Percentiles rank a stretch among this genome's conserved stretches.
These are phyloP conservation scores for Drosophila infuscata DNA, from an alignment of 2,888 invertebrate species.

Conservation along the genomic window DNA sequence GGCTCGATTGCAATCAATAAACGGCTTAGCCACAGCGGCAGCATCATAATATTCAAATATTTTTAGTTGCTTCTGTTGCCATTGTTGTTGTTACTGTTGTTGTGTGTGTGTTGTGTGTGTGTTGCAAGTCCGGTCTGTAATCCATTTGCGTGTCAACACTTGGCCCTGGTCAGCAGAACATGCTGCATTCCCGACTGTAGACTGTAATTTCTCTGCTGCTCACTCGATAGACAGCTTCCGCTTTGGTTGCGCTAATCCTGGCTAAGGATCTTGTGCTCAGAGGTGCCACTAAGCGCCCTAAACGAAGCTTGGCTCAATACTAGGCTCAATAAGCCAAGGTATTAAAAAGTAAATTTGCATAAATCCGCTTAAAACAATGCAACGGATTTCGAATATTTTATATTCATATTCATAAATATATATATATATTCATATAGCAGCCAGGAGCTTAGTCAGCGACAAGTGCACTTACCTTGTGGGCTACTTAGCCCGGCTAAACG, in stretches of 20 bases:
- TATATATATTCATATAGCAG: neutral
- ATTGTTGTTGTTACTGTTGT: too few relatives aligned
- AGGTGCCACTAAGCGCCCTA: conserved; percentile 74
- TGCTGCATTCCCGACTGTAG: neutral
- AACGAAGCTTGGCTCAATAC: conserved; percentile 54
- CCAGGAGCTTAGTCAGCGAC: neutral
- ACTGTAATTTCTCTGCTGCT: neutral
- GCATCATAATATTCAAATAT: conserved; percentile 63
- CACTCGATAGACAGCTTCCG: conserved; percentile 41
- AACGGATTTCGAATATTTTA: conserved; percentile 38
- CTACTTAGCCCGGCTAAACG: conserved; percentile 45
- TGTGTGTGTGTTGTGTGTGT: neutral
- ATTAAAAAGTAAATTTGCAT: conserved; percentile 79
- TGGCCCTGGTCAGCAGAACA: conserved; percentile 38
- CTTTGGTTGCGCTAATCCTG: conserved; percentile 48
- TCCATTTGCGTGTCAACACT: conserved; percentile 76
- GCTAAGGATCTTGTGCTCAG: conserved; percentile 26
- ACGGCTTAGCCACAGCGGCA: conserved; percentile 69
- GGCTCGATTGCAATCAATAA: conserved; percentile 79
- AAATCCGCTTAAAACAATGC: conserved; percentile 66
- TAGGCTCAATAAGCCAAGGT: conserved; percentile 71
- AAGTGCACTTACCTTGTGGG: conserved; percentile 32
- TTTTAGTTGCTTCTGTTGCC: conserved; percentile 28
- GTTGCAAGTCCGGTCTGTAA: conserved; percentile 57
- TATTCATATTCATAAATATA: neutral